Evolutionary conservation across 2,888 invertebrate genomes (phyloP), one percentile per base, ranked within the genome.

Genomic region (Polymixis lichenea): DNA sequence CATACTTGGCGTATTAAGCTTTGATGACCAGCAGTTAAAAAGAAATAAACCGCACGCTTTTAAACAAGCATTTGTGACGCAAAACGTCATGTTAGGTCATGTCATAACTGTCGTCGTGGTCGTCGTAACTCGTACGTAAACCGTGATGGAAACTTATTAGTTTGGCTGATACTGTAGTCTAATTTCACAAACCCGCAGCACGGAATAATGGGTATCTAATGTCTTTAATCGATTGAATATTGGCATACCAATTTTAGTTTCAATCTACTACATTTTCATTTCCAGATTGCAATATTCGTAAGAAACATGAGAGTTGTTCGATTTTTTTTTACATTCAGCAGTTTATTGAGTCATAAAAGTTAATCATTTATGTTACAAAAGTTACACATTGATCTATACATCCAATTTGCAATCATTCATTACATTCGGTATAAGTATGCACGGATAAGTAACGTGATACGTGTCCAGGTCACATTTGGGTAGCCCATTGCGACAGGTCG

Each of bases 391-490:
- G 19, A 56, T 38, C 38, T 6, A 38, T 56, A 70, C 55, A 53
- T 64, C 53, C 19, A 61, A 32, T 56, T 65, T 53, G 43, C 58
- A 55, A 72, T 68, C 61, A 67, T 65, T 65, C n/a, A 61, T 65
- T 38, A 70, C 89, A 91, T 76, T 78, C 61, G 58, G 72, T 60
- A 62, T 80, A 71, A 62, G 89, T 90, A 88, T 89, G 73, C 86
- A 90, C 89, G 91, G 89, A 93, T 90, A 91, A 93, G 94, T 93
- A 95, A 95, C 91, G 91, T 90, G 94, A 95, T 95, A 95, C 94
- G 95, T 96, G 96, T 95, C 93, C 93, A 93, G 95, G 95, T 96
- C 96, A 96, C 96, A 95, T 96, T 96, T 95, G 95, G 96, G 95
- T 95, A 95, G 95, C 92, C 92, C 93, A 89, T 96, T 96, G 95